phyloP scores from a whole-genome alignment of 2,113 vertebrate genomes.

The Mormoops blainvillei region DNA sequence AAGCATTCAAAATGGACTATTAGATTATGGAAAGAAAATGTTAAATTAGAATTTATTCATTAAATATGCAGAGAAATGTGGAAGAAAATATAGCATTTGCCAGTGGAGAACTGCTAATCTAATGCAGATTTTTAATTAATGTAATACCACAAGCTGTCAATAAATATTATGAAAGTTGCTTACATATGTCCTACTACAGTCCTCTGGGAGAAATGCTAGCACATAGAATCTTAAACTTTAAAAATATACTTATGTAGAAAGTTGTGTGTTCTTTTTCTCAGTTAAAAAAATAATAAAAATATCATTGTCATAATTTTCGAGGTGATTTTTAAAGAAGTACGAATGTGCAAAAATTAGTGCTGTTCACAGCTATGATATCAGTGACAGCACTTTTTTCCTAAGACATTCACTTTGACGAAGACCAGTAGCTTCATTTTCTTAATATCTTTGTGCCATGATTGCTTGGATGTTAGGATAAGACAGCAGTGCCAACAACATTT shows the following conservation, averaged over 20 bases:
- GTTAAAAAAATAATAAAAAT: not conserved
- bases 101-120: not conserved
- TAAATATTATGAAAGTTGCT: not conserved
- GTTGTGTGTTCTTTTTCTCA: not conserved
- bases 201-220: not conserved
- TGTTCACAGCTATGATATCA: not conserved
- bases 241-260: not conserved
- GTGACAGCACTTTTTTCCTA: not conserved
- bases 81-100: not conserved
- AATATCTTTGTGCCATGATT: slow-evolving; percentile 10
- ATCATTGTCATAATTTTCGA: not conserved
- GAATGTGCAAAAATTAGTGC: not conserved
- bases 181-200: not conserved
- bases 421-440: not conserved
- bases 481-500: not conserved
- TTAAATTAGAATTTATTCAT: not conserved
- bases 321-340: not conserved
- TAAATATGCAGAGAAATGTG: not conserved
- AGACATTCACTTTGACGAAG: slow-evolving; percentile 45
- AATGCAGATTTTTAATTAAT: not conserved
- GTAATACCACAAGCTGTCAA: not conserved
- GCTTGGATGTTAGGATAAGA: not conserved
- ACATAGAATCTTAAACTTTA: not conserved
- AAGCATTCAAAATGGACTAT: not conserved
- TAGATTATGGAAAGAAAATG: not conserved